phyloP scores from a whole-genome alignment of 2,888 invertebrate species.

The Apocheima hispidaria region DNA sequence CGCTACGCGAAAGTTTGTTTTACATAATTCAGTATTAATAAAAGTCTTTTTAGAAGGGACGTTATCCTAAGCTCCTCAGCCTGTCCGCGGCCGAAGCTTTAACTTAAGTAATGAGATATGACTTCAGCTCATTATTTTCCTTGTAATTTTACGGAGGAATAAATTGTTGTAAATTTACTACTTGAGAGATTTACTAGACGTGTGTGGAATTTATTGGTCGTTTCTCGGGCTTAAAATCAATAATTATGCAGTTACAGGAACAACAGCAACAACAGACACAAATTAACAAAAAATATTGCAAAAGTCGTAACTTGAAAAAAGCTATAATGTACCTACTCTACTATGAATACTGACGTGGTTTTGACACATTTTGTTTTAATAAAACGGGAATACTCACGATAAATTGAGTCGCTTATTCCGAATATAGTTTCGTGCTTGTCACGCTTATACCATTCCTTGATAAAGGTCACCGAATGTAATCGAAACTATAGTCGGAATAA shows the following conservation, averaged over 20 bases:
- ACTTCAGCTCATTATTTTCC: constrained; percentile 75
- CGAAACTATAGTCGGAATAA: too few species aligned
- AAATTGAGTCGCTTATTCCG: too few species aligned
- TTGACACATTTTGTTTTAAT: too few species aligned
- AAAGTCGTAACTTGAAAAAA: not conserved
- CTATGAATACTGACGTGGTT: not conserved
- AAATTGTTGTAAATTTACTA: constrained; percentile 69
- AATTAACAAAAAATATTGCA: constrained; percentile 6
- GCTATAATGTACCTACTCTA: not conserved
- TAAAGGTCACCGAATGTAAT: too few species aligned
- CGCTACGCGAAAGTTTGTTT: not conserved
- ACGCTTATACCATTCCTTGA: too few species aligned
- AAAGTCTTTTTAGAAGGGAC: constrained; percentile 9
- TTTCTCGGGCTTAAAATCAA: constrained; percentile 30
- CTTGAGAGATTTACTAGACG: constrained; percentile 68
- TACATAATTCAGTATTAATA: not conserved
- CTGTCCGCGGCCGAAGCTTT: constrained; percentile 37
- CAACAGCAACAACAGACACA: constrained; percentile 16
- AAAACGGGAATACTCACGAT: too few species aligned
- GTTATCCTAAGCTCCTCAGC: constrained; percentile 34
- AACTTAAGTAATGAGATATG: constrained; percentile 72
- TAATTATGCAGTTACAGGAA: constrained; percentile 28
- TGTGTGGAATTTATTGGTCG: constrained; percentile 53
- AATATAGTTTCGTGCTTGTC: too few species aligned
- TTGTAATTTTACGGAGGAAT: constrained; percentile 68